phyloP scores from a whole-genome alignment of 2,113 vertebrate genomes.

The Tragelaphus imberbis region DNA sequence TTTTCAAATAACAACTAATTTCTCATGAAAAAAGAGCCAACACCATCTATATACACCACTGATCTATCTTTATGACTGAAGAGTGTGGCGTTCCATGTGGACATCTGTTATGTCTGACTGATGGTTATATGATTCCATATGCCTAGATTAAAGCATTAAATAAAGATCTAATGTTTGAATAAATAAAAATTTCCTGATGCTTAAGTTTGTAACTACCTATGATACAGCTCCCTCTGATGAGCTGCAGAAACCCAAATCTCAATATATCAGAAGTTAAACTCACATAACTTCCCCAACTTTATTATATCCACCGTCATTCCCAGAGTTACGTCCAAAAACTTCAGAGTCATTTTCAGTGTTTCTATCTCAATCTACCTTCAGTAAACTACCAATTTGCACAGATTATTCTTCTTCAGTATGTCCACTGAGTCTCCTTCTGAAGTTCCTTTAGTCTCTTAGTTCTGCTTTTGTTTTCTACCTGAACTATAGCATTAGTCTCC shows the following conservation, averaged over 20 bases:
- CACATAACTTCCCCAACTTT: not conserved
- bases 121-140: not conserved
- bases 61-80: not conserved
- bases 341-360: not conserved
- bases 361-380: not conserved
- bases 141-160: not conserved
- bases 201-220: not conserved
- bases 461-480: not conserved
- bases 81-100: not conserved
- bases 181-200: not conserved
- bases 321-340: not conserved
- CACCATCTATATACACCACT: not conserved
- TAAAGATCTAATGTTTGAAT: not conserved
- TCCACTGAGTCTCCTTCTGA: not conserved
- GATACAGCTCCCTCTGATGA: not conserved
- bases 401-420: not conserved
- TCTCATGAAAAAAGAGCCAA: not conserved
- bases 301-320: not conserved
- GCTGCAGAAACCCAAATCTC: not conserved
- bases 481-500: not conserved
- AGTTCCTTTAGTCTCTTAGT: not conserved
- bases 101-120: not conserved
- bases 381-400: not conserved
- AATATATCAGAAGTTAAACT: not conserved
- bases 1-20: not conserved